A percentile compares a stretch with the other conserved stretches of the same genome.
Evolutionary conservation across 2,113 vertebrate genomes (phyloP).

Genomic region (Ciconia maguari): DNA sequence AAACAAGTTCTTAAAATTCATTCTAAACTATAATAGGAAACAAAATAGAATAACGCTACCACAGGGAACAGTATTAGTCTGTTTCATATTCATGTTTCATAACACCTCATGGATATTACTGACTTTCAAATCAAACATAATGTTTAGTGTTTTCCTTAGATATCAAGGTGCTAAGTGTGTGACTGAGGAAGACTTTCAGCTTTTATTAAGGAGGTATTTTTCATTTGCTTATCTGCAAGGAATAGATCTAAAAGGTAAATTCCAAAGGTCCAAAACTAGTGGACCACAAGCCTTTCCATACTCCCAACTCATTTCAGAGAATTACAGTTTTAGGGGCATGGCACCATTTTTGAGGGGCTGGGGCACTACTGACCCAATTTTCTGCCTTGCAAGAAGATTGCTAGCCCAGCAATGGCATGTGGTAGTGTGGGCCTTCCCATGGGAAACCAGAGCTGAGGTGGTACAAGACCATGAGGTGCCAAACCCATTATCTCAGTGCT

Average conservation of each 20-base stretch:
- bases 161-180: neutral
- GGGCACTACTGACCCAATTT: neutral
- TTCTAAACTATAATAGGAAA: neutral
- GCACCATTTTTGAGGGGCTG: neutral
- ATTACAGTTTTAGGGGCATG: neutral
- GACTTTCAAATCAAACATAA: neutral
- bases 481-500: neutral
- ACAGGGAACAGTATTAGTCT: neutral
- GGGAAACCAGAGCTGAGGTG: neutral
- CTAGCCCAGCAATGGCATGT: too few relatives aligned
- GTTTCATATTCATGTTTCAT: neutral
- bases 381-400: neutral
- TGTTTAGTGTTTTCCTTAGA: neutral
- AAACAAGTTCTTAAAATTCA: neutral
- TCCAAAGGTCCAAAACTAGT: neutral
- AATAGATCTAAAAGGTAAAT: neutral
- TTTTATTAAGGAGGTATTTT: neutral
- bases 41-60: neutral
- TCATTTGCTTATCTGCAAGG: neutral
- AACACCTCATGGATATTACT: neutral
- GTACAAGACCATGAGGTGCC: too few relatives aligned
- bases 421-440: rapidly evolving
- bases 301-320: neutral
- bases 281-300: neutral
- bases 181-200: neutral